phyloP scores from a whole-genome alignment of 2,797 vertebrate species.

The Sarcophilus harrisii region DNA sequence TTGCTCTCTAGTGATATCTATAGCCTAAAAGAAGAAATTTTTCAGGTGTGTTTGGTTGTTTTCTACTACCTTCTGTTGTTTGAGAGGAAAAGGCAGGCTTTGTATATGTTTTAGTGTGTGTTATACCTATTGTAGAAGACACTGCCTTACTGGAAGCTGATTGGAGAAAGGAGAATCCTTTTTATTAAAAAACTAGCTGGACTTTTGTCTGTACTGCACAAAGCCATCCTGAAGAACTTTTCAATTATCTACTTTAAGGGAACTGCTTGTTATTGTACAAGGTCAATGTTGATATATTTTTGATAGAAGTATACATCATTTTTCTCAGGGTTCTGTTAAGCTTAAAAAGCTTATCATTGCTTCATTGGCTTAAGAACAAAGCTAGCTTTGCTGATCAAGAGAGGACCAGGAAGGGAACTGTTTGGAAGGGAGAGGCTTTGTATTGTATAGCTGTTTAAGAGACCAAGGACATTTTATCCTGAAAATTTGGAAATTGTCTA shows the following conservation, averaged over 20 bases:
- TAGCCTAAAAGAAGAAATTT: background rate
- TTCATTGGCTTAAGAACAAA: background rate
- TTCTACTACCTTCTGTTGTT: background rate
- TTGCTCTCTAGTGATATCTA: background rate
- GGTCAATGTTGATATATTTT: background rate
- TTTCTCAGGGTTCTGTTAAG: background rate
- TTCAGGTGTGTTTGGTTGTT: background rate
- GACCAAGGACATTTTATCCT: background rate
- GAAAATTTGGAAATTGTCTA: background rate
- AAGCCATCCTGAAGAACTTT: background rate
- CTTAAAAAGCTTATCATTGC: background rate
- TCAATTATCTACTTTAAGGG: background rate
- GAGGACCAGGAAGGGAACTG: background rate
- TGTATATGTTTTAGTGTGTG: background rate
- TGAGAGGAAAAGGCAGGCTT: background rate
- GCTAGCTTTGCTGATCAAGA: background rate
- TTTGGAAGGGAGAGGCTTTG: background rate
- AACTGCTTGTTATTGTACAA: background rate
- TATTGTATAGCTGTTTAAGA: background rate
- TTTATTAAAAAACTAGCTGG: background rate
- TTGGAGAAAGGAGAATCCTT: background rate
- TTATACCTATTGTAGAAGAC: background rate
- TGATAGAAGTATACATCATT: background rate
- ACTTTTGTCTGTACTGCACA: background rate
- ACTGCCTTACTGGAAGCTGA: background rate